Evolutionary conservation across 2,797 vertebrate genomes (phyloP), one percentile per base, ranked within the genome.

Genomic region (Microctenopoma stevenorrisi): DNA sequence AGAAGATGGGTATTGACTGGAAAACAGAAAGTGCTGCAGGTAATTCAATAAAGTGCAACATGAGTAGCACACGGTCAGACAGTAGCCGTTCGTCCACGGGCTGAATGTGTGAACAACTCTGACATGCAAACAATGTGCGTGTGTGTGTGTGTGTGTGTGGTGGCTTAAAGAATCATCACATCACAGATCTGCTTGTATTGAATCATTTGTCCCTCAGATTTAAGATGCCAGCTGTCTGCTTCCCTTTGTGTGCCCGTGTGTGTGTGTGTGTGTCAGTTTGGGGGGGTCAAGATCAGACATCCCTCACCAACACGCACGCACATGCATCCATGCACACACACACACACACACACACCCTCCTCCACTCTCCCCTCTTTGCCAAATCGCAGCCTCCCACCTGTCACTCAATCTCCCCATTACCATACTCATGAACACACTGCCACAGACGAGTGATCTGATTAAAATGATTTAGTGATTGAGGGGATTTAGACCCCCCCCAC

Each of bases 391-490:
- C 74, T 65, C 70, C 80, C 88, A 90, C 87, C 87, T 89, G 88
- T 88, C 88, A 90, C 85, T 86, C 82, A 79, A 10, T 78, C 70
- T 67, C 75, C 26, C 66, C 74, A 85, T 84, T 71, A 71, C 52
- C 81, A 82, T 77, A 64, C 64, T 81, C 87, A 67, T 72, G 71
- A 73, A 82, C 57, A 54, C 78, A 70, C 77, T 71, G 7, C 71
- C 87, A 82, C 86, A 90, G 83, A 89, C 87, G 85, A 86, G 75
- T 84, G 84, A 86, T 85, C 81, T 86, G 88, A 89, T 90, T 90
- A 84, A 86, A 91, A 82, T 77, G 72, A 88, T 89, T 89, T 85
- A 83, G 79, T 80, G 84, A 82, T 85, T 84, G 72, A 79, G 60
- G 69, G 81, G 85, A 84, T 66, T 66, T 44, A 16, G 6, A 15